These are phyloP conservation scores for Phymanthus crucifer DNA, from an alignment of 92 coral and sea anemone species.

Conservation along the genomic window DNA sequence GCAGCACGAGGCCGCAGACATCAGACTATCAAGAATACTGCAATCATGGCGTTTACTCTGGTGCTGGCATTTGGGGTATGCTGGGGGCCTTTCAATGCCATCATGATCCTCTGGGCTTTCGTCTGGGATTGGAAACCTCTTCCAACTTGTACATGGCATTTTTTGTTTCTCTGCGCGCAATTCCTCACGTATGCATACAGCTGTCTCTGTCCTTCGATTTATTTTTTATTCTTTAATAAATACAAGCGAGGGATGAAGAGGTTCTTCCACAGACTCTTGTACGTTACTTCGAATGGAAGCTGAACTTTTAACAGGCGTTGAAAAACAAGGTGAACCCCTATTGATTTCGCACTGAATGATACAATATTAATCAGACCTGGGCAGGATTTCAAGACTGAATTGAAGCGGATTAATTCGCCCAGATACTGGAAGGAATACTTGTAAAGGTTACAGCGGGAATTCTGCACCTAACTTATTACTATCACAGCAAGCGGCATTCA, in stretches of 20 bases:
- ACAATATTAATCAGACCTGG: too few species aligned
- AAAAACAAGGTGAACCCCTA: too few species aligned
- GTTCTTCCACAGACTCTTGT: not conserved
- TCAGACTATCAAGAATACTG: constrained; percentile 4
- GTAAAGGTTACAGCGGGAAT: too few species aligned
- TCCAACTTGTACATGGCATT: constrained; percentile 12
- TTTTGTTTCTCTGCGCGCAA: constrained; percentile 17
- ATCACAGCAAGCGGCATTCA: too few species aligned
- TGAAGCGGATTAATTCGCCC: too few species aligned
- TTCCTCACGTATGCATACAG: constrained; percentile 30
- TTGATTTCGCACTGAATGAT: too few species aligned
- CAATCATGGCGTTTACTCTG: constrained; percentile 14
- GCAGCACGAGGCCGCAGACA: constrained; percentile 12
- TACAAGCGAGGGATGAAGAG: constrained; percentile 26
- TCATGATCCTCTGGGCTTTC: constrained; percentile 13
- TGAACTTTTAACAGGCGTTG: too few species aligned
- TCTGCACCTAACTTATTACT: too few species aligned
- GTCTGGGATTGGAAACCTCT: constrained; percentile 21
- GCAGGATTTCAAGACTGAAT: too few species aligned
- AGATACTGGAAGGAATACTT: too few species aligned
- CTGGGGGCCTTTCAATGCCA: constrained; percentile 32
- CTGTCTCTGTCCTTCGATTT: constrained; percentile 21
- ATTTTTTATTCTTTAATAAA: constrained; percentile 20
- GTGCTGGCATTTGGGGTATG: constrained; percentile 32
- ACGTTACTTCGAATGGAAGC: too few species aligned